phyloP scores from a whole-genome alignment of 2,113 vertebrate genomes.

The Eretmodus cyanostictus region DNA sequence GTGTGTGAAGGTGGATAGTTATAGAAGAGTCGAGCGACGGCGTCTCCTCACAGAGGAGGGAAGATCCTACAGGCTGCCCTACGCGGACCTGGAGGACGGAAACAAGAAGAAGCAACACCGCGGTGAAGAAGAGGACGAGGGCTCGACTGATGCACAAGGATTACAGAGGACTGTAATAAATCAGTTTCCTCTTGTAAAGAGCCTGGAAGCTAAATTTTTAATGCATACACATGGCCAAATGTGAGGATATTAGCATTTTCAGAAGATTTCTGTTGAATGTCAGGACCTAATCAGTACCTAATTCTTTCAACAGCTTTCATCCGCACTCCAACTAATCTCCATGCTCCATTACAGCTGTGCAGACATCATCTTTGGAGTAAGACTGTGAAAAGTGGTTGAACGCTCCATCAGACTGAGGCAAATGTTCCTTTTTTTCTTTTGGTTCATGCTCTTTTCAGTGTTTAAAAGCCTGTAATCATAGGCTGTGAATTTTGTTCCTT shows the following conservation, averaged over 20 bases:
- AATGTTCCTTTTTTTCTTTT: not conserved
- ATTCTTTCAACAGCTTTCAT: not conserved
- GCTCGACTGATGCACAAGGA: not conserved
- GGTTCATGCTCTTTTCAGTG: not conserved
- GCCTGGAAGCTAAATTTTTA: not conserved
- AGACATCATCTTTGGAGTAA: not conserved
- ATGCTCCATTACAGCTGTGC: not conserved
- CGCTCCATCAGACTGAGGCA: not conserved
- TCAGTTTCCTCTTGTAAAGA: not conserved
- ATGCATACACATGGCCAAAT: not conserved
- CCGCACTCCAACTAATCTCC: not conserved
- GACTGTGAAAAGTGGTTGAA: not conserved
- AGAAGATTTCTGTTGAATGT: not conserved
- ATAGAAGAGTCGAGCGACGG: conserved; percentile 66
- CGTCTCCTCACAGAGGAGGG: conserved; percentile 94
- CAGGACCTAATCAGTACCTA: not conserved
- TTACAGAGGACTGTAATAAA: not conserved
- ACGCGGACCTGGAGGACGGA: not conserved
- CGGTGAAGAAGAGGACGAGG: not conserved
- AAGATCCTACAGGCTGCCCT: conserved; percentile 78
- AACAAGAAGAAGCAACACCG: not conserved
- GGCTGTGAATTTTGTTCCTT: not conserved
- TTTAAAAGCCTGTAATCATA: not conserved
- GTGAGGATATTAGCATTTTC: not conserved
- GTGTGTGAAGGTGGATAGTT: conserved; percentile 70